phyloP scores from a whole-genome alignment of 2,113 vertebrate species.

The Melanostigma gelatinosum region DNA sequence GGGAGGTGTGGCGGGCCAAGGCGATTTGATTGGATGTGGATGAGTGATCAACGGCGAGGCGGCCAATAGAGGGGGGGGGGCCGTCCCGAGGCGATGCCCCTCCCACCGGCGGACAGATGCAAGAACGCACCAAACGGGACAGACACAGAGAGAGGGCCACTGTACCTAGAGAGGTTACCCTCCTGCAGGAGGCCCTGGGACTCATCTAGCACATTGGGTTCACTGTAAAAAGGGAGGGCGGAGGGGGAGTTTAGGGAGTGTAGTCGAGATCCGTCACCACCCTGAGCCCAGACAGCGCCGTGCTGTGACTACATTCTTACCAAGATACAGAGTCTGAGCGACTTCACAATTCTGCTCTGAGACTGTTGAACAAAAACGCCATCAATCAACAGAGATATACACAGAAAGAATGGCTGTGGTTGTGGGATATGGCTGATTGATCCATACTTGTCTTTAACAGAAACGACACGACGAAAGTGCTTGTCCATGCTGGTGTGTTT shows the following conservation, averaged over 20 bases:
- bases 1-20: conserved; percentile 46
- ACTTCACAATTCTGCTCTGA: conserved; percentile 32
- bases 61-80: conserved; percentile 55
- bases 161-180: conserved; percentile 99
- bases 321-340: conserved; percentile 22
- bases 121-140: conserved; percentile 87
- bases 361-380: conserved; percentile 26
- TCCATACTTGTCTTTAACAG: neutral
- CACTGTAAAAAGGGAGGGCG: conserved; percentile 90
- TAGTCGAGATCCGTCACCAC: conserved; percentile 77
- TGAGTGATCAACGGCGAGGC: conserved; percentile 78
- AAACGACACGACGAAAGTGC: neutral
- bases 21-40: conserved; percentile 79
- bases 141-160: conserved; percentile 87
- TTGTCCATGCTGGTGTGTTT: neutral
- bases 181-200: conserved; percentile 98
- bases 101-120: conserved; percentile 72
- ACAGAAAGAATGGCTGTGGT: conserved; percentile 66
- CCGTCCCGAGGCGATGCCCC: conserved; percentile 64
- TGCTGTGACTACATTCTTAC: conserved; percentile 31
- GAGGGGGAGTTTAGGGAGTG: conserved; percentile 88
- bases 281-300: conserved; percentile 24
- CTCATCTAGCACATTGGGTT: conserved; percentile 99
- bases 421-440: conserved; percentile 50
- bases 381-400: conserved; percentile 64